phyloP scores from a whole-genome alignment of 1,140 invertebrate genomes.

The Leptinotarsa defecta region DNA sequence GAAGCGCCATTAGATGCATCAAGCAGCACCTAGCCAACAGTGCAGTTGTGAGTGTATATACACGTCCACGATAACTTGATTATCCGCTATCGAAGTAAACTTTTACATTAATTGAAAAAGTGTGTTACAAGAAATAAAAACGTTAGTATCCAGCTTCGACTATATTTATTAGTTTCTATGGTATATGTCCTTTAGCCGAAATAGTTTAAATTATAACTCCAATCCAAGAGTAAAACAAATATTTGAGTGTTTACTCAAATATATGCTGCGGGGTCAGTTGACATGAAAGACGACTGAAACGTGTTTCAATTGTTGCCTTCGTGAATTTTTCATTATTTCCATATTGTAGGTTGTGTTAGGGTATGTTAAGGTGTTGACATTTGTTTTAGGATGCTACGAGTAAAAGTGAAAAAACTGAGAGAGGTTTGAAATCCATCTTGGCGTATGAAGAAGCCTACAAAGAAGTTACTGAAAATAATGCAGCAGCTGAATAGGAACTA shows the following conservation, averaged over 20 bases:
- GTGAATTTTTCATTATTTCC: not conserved
- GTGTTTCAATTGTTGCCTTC: not conserved
- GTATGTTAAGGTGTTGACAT: not conserved
- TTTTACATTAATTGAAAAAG: no score
- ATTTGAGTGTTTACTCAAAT: not conserved
- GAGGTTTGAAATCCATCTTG: not conserved
- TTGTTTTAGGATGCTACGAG: not conserved
- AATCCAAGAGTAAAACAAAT: not conserved
- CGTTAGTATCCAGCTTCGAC: not conserved
- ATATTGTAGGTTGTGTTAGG: not conserved
- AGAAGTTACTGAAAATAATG: constrained; percentile 9
- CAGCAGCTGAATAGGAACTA: constrained; percentile 32
- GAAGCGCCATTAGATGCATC: not conserved
- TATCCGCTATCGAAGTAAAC: no score
- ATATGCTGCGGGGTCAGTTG: not conserved
- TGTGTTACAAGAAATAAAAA: no score
- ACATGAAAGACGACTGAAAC: not conserved
- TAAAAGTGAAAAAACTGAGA: not conserved
- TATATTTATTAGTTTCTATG: not conserved
- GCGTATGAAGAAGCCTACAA: not conserved
- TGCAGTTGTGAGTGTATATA: not conserved
- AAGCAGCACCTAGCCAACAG: not conserved
- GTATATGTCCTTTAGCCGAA: not conserved
- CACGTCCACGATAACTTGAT: not conserved
- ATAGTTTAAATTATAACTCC: not conserved